These are phyloP conservation scores for Salarias fasciatus DNA, from an alignment of 2,797 vertebrate genomes.

Conservation along the genomic window DNA sequence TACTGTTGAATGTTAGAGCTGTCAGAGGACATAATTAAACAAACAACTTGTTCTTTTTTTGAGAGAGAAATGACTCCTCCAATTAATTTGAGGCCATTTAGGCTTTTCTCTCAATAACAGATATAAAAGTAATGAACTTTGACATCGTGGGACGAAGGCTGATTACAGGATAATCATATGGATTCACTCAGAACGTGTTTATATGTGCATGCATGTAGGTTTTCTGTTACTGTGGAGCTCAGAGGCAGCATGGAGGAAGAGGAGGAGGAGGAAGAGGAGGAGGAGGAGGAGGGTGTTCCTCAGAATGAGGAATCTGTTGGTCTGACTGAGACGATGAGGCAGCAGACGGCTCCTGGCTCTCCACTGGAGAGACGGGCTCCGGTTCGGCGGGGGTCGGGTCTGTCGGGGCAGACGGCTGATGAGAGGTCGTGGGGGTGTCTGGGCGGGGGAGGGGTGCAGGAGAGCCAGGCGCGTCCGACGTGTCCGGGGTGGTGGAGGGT, in stretches of 20 bases:
- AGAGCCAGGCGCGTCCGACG: conserved; percentile 2
- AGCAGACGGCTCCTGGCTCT: conserved; percentile 19
- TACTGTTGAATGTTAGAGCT: conserved; percentile 29
- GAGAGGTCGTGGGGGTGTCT: conserved; percentile 1
- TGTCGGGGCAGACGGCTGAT: conserved; percentile 16
- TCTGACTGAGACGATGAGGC: conserved; percentile 23
- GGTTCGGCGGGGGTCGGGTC: conserved; percentile 19
- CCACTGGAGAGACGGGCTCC: conserved; percentile 13
- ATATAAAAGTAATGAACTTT: conserved; percentile 23
- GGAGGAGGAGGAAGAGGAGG: too few species aligned
- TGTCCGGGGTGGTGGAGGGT: conserved; percentile 35
- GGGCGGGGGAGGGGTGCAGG: conserved; percentile 7
- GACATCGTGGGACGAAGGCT: conserved; percentile 23
- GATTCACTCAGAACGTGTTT: conserved; percentile 29
- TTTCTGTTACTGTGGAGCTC: conserved; percentile 34
- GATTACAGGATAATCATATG: conserved; percentile 36
- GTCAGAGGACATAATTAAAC: conserved; percentile 17
- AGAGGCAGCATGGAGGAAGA: conserved; percentile 38
- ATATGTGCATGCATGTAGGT: conserved; percentile 41
- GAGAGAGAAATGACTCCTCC: conserved; percentile 3
- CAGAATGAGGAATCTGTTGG: conserved; percentile 11
- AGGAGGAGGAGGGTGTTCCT: conserved; percentile 29
- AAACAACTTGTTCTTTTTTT: background rate
- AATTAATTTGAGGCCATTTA: conserved; percentile 5
- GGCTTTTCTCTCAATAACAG: conserved; percentile 2